Evolutionary conservation across 2,797 vertebrate genomes (phyloP).

Genomic region (Cuculus canorus): DNA sequence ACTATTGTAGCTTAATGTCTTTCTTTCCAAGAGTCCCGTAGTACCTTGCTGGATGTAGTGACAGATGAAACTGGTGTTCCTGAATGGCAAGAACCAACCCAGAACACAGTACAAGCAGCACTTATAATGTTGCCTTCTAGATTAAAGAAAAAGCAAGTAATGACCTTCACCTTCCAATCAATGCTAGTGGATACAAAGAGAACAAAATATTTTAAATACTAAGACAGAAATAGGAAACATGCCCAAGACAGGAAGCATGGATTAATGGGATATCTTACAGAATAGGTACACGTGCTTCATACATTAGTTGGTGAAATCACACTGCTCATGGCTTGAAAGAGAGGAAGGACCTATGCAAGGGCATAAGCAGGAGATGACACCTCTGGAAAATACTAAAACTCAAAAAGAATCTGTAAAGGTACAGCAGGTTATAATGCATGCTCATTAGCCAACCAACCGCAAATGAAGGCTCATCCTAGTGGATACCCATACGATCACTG

Average conservation of each 20-base stretch:
- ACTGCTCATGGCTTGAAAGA: neutral
- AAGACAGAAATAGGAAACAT: neutral
- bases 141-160: neutral
- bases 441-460: neutral
- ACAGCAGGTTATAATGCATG: rapidly evolving
- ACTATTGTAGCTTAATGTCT: neutral
- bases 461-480: neutral
- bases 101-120: neutral
- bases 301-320: neutral
- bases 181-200: too few relatives aligned
- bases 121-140: neutral
- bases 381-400: neutral
- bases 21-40: neutral
- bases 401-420: neutral
- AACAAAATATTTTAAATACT: neutral
- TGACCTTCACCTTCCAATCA: neutral
- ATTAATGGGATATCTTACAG: neutral
- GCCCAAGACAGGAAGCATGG: neutral
- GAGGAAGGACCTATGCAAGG: neutral
- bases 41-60: neutral
- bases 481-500: neutral
- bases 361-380: neutral
- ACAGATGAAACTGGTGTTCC: neutral
- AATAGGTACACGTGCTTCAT: neutral
- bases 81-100: neutral